Conservation (phyloP, 1,140 invertebrate species). For the Liolophura sinensis region DNA sequence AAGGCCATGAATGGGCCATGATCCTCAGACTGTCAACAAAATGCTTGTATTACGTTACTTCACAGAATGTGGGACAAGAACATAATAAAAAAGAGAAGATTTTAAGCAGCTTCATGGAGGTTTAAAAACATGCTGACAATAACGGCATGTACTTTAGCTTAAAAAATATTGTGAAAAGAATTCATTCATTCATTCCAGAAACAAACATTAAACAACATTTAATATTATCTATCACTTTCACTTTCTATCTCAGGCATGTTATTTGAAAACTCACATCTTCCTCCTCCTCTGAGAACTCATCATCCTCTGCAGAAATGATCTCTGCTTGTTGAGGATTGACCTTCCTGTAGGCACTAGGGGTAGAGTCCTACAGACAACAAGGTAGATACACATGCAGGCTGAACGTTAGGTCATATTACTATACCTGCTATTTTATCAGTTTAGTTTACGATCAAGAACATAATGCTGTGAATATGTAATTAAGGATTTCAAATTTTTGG, state of each 20-base stretch:
- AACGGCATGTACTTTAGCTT: background rate
- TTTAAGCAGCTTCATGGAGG: background rate
- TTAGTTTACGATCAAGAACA: background rate
- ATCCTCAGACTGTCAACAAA: constrained; percentile 32
- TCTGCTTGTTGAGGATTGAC: constrained; percentile 62
- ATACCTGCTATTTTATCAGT: too few relatives aligned
- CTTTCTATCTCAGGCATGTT: background rate
- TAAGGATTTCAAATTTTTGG: background rate
- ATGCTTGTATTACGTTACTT: constrained; percentile 5
- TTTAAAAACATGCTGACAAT: background rate
- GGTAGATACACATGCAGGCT: too few relatives aligned
- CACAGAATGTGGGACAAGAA: background rate
- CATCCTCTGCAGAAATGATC: constrained; percentile 94
- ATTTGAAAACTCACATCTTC: constrained; percentile 67
- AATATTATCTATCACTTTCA: background rate
- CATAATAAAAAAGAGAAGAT: background rate
- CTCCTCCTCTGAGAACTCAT: constrained; percentile 80
- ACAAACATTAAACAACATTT: too few relatives aligned
- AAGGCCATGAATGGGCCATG: constrained; percentile 63
- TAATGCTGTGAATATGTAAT: background rate
- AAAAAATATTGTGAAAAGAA: constrained; percentile 4
- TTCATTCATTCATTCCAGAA: too few relatives aligned
- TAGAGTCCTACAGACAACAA: constrained; percentile 17
- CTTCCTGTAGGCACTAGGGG: background rate
- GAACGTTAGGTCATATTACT: too few relatives aligned